A percentile compares a stretch with the other conserved stretches of the same genome.
These are phyloP conservation scores for Linepithema humile DNA, from an alignment of 1,140 invertebrate genomes.

Conservation along the genomic window DNA sequence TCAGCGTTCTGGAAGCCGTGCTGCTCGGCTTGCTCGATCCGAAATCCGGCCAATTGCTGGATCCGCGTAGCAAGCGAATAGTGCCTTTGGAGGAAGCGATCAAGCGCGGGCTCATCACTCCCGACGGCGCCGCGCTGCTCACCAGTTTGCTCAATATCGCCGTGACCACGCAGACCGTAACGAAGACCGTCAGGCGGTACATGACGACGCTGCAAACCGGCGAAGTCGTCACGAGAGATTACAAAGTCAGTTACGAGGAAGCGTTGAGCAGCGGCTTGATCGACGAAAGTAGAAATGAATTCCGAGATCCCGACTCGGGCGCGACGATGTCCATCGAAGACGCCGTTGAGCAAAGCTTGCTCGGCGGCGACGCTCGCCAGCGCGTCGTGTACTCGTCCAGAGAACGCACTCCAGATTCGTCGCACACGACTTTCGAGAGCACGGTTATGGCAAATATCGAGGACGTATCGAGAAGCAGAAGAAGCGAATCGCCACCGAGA, in stretches of 20 bases:
- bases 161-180: conserved; percentile 93
- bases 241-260: conserved; percentile 90
- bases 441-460: conserved; percentile 66
- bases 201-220: conserved; percentile 89
- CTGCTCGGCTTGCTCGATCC: conserved; percentile 93
- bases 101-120: conserved; percentile 92
- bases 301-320: conserved; percentile 91
- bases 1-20: conserved; percentile 94
- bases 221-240: conserved; percentile 85
- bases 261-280: conserved; percentile 92
- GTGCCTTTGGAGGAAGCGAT: conserved; percentile 94
- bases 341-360: conserved; percentile 90
- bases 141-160: conserved; percentile 94
- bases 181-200: conserved; percentile 91
- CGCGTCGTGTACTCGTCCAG: conserved; percentile 21
- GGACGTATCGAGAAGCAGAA: conserved; percentile 62
- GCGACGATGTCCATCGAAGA: conserved; percentile 92
- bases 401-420: conserved; percentile 68
- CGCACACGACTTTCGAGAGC: conserved; percentile 72
- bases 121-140: conserved; percentile 93
- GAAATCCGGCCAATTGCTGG: conserved; percentile 93
- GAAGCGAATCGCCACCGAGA: conserved; percentile 76
- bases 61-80: conserved; percentile 90
- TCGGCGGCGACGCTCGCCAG: conserved; percentile 77
- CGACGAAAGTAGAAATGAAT: conserved; percentile 91